Conservation (phyloP, 2,113 vertebrate species). For the Cryptotis parvus region DNA sequence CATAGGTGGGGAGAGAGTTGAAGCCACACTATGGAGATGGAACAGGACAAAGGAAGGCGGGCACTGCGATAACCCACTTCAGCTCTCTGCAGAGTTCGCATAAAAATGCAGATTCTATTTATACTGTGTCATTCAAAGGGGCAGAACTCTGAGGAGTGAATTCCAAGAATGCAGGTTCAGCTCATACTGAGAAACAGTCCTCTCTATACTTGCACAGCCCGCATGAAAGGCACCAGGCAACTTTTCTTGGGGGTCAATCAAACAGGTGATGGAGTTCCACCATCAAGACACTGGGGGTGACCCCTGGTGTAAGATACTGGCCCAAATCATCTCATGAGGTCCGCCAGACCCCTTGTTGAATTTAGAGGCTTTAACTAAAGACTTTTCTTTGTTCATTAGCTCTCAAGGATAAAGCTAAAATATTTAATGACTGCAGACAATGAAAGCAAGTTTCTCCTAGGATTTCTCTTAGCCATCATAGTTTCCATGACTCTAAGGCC, state of each 20-base stretch:
- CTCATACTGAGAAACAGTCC: neutral
- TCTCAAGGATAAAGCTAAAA: neutral
- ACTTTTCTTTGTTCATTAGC: neutral
- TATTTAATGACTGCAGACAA: neutral
- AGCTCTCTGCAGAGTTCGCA: constrained; percentile 5
- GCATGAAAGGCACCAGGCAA: neutral
- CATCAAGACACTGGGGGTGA: neutral
- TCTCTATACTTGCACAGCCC: constrained; percentile 1
- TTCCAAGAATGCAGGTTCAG: constrained; percentile 12
- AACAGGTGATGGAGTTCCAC: neutral
- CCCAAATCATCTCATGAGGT: neutral
- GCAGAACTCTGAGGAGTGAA: neutral
- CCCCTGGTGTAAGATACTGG: neutral
- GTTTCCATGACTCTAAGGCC: neutral
- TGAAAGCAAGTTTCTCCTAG: neutral
- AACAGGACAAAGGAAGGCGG: neutral
- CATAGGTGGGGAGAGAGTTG: no score
- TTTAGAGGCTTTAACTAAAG: neutral
- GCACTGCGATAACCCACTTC: constrained; percentile 1
- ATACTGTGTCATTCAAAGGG: neutral
- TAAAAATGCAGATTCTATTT: constrained; percentile 28
- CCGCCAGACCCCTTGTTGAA: neutral
- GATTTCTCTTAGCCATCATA: neutral
- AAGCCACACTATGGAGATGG: neutral
- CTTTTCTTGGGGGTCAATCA: neutral